These are phyloP conservation scores for Megamerina dolium DNA, from an alignment of 2,888 invertebrate genomes.

Conservation along the genomic window DNA sequence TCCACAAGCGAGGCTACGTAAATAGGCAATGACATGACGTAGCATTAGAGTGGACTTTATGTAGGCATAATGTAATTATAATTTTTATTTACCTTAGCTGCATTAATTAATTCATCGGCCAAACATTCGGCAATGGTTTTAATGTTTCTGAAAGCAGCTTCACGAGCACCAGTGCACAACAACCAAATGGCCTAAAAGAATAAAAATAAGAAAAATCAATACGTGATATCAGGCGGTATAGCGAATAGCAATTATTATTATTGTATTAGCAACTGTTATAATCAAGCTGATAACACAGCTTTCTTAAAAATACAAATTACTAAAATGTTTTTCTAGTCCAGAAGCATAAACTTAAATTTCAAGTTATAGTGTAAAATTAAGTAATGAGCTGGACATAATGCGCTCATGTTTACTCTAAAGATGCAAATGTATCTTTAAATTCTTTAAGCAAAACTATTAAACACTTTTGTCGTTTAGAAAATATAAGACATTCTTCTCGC, in stretches of 20 bases:
- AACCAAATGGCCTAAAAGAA: conserved; percentile 83
- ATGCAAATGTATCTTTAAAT: conserved; percentile 33
- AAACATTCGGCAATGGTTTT: conserved; percentile 99
- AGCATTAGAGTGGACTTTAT: conserved; percentile 25
- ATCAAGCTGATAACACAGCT: too few relatives aligned
- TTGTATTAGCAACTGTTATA: too few relatives aligned
- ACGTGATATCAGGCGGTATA: too few relatives aligned
- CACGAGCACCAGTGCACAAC: conserved; percentile 96
- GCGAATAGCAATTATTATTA: too few relatives aligned
- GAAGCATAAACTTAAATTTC: conserved; percentile 25
- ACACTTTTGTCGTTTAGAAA: conserved; percentile 7
- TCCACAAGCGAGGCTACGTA: conserved; percentile 32
- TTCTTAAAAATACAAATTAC: too few relatives aligned
- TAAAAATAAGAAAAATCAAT: conserved; percentile 1
- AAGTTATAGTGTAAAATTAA: conserved; percentile 14
- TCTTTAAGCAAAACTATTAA: conserved; percentile 18
- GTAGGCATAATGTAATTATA: too few relatives aligned
- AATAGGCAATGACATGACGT: conserved; percentile 17
- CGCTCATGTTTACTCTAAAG: too few relatives aligned
- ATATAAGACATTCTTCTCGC: conserved; percentile 21
- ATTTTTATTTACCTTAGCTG: conserved; percentile 86
- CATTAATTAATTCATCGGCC: conserved; percentile 99
- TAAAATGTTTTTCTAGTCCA: conserved; percentile 26
- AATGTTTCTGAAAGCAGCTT: conserved; percentile 99
- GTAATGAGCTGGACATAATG: conserved; percentile 23